Percentiles rank a stretch among this genome's conserved stretches.
phyloP scores from a whole-genome alignment of 1,140 invertebrate species.

The Drosophila pseudoobscura region DNA sequence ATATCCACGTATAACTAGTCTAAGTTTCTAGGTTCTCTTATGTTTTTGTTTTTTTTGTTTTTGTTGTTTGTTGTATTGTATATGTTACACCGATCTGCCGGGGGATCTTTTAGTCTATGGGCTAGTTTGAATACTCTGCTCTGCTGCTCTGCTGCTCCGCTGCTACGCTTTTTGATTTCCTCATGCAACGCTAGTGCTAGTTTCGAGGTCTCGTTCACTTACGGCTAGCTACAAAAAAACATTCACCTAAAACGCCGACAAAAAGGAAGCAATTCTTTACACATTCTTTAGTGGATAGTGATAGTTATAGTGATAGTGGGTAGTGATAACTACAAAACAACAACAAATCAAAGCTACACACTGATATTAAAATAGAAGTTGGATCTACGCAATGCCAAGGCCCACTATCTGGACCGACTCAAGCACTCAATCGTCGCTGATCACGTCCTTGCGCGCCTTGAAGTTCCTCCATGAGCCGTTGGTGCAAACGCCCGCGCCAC shows the following conservation, averaged over 20 bases:
- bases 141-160: slow-evolving; percentile 5
- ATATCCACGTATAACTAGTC: slow-evolving; percentile 62
- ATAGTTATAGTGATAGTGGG: background rate
- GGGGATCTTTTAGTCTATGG: slow-evolving; percentile 71
- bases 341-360: slow-evolving; percentile 40
- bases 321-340: slow-evolving; percentile 43
- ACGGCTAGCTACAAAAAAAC: slow-evolving; percentile 44
- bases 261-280: slow-evolving; percentile 39
- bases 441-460: slow-evolving; percentile 83
- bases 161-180: slow-evolving; percentile 10
- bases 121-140: slow-evolving; percentile 55
- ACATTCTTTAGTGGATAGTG: slow-evolving; percentile 20
- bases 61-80: slow-evolving; percentile 57
- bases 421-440: slow-evolving; percentile 75
- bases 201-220: slow-evolving; percentile 22
- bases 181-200: slow-evolving; percentile 1
- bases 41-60: slow-evolving; percentile 21
- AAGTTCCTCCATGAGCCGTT: slow-evolving; percentile 87
- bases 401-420: slow-evolving; percentile 64
- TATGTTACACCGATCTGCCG: slow-evolving; percentile 72
- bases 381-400: slow-evolving; percentile 56
- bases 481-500: slow-evolving; percentile 89
- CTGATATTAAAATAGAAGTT: slow-evolving; percentile 26
- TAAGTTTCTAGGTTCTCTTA: slow-evolving; percentile 55
- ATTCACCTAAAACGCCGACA: slow-evolving; percentile 30